Percentiles rank a stretch among this genome's conserved stretches.
phyloP scores from a whole-genome alignment of 1,140 invertebrate genomes.

The Onthophagus taurus region DNA sequence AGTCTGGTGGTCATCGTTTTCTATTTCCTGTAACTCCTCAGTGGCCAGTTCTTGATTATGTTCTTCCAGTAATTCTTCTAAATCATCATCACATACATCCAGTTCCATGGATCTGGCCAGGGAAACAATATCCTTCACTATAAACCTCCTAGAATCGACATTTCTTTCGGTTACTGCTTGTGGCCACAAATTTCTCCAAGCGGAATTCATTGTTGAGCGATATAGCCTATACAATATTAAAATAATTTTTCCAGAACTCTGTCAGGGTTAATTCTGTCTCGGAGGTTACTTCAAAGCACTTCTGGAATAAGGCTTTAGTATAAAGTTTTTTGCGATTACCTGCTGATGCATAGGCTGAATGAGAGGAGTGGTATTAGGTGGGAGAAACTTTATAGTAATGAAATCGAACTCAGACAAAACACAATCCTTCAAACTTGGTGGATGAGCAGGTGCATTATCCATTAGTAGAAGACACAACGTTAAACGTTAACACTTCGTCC shows the following conservation, averaged over 20 bases:
- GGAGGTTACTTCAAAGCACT: neutral
- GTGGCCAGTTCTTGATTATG: conserved; percentile 10
- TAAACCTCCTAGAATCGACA: neutral
- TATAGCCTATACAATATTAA: no score
- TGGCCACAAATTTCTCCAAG: conserved; percentile 3
- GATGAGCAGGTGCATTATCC: neutral
- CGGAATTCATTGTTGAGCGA: conserved; percentile 1
- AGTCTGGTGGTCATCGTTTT: conserved; percentile 6
- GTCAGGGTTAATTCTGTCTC: neutral
- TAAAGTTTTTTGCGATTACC: neutral
- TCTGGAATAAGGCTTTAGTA: neutral
- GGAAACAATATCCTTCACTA: conserved; percentile 6
- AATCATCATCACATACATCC: conserved; percentile 6
- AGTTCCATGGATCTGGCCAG: conserved; percentile 3
- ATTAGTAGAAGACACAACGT: neutral
- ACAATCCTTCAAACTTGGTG: neutral
- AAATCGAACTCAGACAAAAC: neutral
- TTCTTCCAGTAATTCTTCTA: conserved; percentile 7
- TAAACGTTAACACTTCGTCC: neutral
- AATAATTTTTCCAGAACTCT: conserved; percentile 2
- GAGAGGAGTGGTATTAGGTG: neutral
- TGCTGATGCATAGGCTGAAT: neutral
- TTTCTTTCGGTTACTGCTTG: conserved; percentile 3
- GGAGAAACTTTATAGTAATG: neutral
- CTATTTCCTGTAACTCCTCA: conserved; percentile 12